Evolutionary conservation across 1,140 invertebrate genomes (phyloP).

Genomic region (Heliconius melpomene): DNA sequence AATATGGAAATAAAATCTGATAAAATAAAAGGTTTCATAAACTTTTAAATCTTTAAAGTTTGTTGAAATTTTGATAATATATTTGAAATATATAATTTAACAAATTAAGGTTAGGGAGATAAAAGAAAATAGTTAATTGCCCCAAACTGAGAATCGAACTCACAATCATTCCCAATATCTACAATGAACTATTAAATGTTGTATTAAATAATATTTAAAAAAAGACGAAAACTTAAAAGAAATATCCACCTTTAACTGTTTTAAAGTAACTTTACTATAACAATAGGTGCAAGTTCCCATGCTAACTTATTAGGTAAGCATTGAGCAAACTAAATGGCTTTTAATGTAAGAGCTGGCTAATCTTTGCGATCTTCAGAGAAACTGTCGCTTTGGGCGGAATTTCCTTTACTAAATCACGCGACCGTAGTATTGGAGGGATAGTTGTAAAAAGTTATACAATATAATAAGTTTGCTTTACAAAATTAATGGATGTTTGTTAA

Average conservation of each 20-base stretch:
- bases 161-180: too few species aligned
- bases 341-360: conserved; percentile 41
- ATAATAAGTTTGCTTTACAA: too few species aligned
- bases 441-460: neutral
- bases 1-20: neutral
- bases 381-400: conserved; percentile 42
- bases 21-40: neutral
- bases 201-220: neutral
- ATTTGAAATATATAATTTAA: too few species aligned
- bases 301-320: conserved; percentile 41
- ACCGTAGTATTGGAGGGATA: neutral
- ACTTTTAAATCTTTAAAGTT: neutral
- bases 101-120: too few species aligned
- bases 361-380: conserved; percentile 43
- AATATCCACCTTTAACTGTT: neutral
- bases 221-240: neutral
- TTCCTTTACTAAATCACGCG: conserved; percentile 46
- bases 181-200: too few species aligned
- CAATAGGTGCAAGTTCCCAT: conserved; percentile 48
- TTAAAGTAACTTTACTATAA: conserved; percentile 29
- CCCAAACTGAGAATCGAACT: too few species aligned
- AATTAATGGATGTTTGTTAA: too few species aligned
- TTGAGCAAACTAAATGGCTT: conserved; percentile 42
- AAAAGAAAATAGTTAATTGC: too few species aligned
- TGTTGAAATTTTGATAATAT: neutral